Base-by-base conservation (phyloP, 2,888 invertebrate species). In the Plebejus melissa region DNA sequence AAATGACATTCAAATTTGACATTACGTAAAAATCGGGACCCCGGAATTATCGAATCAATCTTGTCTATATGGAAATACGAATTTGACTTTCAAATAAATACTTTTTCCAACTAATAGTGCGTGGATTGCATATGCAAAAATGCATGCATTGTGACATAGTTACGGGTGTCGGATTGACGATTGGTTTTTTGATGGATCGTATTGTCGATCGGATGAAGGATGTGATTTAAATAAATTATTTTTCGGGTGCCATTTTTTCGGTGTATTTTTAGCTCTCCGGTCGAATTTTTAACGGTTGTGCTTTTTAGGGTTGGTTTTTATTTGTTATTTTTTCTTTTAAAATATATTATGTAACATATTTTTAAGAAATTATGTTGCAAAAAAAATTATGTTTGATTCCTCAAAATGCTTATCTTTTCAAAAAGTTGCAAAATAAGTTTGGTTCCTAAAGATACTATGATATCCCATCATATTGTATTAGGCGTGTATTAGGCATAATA, bases 1-100 rank as follows among this genome's bases (percentile, higher is more conserved):
- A 65, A 65, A 65, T 13, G 13, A 65, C 16, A 41, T 71, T 71
- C 71, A 71, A 71, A 71, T 71, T 22, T 46, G 46, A 50, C 74
- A 75, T 50, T 65, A 32, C 32, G 32, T 32, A 41, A 69, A 76
- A 76, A 41, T 22, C 28, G 36, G 60, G n/a, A 16, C 69, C 60
- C 76, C 75, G 76, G 74, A 77, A 72, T 71, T 71, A 72, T 50
- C 74, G 76, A 71, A 78, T 91, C 86, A 87, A 88, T 89, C 87
- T 89, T 88, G 88, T 93, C 88, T 92, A 91, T 90, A 93, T 93
- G 93, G 89, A 91, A 93, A 93, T 92, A 78, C 83, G 86, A 85
- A 92, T 92, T 91, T 91, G 90, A 91, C 90, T 88, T 90, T 87
- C 88, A 91, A 92, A 92, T 90, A 83, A 82, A 83, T 83, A 82